Evolutionary conservation across 2,888 invertebrate species (phyloP), one percentile per base, ranked within the genome.

Genomic region (Leucophenga montana): DNA sequence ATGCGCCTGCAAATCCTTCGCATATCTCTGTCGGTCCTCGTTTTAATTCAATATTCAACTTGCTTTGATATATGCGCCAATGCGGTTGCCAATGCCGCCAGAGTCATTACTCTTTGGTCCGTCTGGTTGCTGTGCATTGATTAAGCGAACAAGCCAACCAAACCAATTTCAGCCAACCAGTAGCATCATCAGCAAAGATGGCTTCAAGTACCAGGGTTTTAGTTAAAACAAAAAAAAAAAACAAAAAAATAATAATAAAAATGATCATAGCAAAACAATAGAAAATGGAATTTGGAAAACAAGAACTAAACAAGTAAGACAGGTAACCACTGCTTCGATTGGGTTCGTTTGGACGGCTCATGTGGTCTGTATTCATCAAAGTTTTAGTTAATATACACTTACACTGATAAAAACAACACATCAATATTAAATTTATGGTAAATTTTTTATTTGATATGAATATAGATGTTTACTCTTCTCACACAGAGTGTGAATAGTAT

Each of bases 321-420:
- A 67, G 33, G 31, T 6, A 22, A 13, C 16, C 46, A n/a, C 44
- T 39, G 56, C 54, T 48, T 16, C 13, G n/a, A 14, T 16, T 39
- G 16, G 33, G 16, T 18, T 57, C 9, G 18, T 8, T 6, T 18
- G 20, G 20, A 22, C 27, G 54, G 22, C 48, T 22, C 33, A 20
- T 33, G 14, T 39, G 59, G 70, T 69, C 46, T 73, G 56, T 66
- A 69, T 75, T 71, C 57, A 71, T 69, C 66, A 59, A 33, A 66
- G 54, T 59, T 73, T 71, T 73, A 75, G 75, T 75, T 75, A 75
- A 73, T 72, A 67, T 66, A 54, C 31, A 31, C 20, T 44, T 50
- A 27, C 27, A 27, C 27, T 27, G 27, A 27, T 3, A 27, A 27
- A 4, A 27, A 27, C 2, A 27, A 27, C 27, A 27, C 2, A 27